Evolutionary conservation across 2,797 vertebrate genomes (phyloP).

Genomic region (Epinephelus coioides): DNA sequence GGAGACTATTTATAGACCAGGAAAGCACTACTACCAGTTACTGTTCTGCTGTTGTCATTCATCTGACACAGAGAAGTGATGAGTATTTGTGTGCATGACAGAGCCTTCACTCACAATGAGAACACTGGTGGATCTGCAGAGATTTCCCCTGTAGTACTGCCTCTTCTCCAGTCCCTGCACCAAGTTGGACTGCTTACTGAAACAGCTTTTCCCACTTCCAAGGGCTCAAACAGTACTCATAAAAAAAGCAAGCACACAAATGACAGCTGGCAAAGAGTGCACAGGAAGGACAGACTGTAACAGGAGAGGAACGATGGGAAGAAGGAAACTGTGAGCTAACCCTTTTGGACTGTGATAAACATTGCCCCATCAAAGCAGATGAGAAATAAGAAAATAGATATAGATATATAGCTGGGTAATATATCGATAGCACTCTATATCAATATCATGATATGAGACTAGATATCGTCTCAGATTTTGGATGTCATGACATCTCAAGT

Average conservation of each 20-base stretch:
- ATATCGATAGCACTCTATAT: too few species aligned
- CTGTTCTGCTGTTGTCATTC: conserved; percentile 61
- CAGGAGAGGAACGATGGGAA: conserved; percentile 26
- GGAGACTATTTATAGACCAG: conserved; percentile 70
- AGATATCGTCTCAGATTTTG: too few species aligned
- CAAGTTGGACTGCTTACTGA: neutral
- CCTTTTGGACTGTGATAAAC: neutral
- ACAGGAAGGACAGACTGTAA: conserved; percentile 20
- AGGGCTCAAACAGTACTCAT: neutral
- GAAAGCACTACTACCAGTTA: conserved; percentile 35
- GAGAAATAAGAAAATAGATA: neutral
- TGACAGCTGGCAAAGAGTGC: neutral
- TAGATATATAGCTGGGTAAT: too few species aligned
- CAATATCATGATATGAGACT: neutral
- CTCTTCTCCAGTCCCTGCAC: neutral
- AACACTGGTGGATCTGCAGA: neutral
- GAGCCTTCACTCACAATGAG: neutral
- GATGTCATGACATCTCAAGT: too few species aligned
- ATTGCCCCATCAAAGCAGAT: neutral
- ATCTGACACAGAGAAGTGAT: conserved; percentile 21
- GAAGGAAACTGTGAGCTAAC: conserved; percentile 21
- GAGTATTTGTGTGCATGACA: neutral
- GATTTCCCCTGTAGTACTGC: neutral
- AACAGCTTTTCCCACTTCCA: neutral
- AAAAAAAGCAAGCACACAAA: neutral